These are phyloP conservation scores for Pluvialis apricaria DNA, from an alignment of 2,113 vertebrate genomes.

Conservation along the genomic window DNA sequence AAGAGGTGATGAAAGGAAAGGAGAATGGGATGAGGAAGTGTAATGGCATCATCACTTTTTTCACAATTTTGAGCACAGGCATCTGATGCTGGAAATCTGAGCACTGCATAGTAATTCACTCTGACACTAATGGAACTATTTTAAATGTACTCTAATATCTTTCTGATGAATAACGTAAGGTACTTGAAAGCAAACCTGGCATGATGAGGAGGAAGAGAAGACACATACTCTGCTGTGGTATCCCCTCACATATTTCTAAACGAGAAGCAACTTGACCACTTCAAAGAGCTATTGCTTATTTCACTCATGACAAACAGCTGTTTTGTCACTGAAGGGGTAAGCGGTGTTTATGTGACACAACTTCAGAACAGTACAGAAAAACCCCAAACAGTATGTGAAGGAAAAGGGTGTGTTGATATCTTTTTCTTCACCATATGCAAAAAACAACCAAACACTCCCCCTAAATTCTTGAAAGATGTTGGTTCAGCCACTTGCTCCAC, in stretches of 20 bases:
- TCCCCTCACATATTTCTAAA: not conserved
- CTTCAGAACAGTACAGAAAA: not conserved
- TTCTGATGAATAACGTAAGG: not conserved
- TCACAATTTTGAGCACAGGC: not conserved
- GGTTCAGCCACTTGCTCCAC: not conserved
- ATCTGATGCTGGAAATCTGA: not conserved
- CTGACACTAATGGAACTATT: not conserved
- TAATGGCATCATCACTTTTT: not conserved
- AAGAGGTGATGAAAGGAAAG: not conserved
- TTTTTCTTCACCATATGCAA: not conserved
- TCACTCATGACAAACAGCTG: not conserved
- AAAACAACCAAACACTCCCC: fast-evolving
- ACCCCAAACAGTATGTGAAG: not conserved
- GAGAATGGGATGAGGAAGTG: not conserved
- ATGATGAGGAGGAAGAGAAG: not conserved
- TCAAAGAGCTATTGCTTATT: not conserved
- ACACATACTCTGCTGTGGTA: not conserved
- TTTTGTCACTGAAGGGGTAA: not conserved
- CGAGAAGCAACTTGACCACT: not conserved
- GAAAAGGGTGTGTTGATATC: not conserved
- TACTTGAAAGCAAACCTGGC: not conserved
- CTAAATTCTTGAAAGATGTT: not conserved
- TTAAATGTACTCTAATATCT: not conserved
- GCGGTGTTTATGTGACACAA: not conserved
- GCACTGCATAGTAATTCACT: not conserved